Evolutionary conservation across 2,113 vertebrate genomes (phyloP), one percentile per base, ranked within the genome.

Genomic region (Anser cygnoides): DNA sequence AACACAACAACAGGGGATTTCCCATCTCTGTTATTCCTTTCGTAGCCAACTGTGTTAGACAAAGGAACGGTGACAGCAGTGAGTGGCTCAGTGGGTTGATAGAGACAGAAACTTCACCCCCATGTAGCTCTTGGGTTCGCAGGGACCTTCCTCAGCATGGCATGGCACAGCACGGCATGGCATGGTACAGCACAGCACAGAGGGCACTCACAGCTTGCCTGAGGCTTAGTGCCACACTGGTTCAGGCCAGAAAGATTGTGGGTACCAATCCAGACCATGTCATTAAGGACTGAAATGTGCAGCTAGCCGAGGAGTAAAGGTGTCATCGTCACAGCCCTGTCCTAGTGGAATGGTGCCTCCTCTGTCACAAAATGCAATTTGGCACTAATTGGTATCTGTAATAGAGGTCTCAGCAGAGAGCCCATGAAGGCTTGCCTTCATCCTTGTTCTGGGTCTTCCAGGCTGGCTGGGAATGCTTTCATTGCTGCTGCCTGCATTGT

Each of bases 321-420:
- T 91, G 70, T 68, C 2, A 2, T 52, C 41, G 82, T 70, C 44
- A 66, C 43, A 90, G 62, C 70, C 75, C 84, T 62, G 80, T 79
- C 90, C 78, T 78, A 74, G 68, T 90, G 84, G 68, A 97, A 81
- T 0, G 28, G 87, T 84, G 91, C 92, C 93, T 95, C 95, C 96
- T 95, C 92, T 74, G 44, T 73, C 85, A 94, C 95, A 97, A 95
- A 97, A 93, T 90, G 66, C 77, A 88, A 61, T 85, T 75, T 93
- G 91, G 89, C 84, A 90, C 75, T 96, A 96, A 96, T 94, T 94
- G 93, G 84, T 87, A 84, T 59, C 85, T 96, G 84, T 92, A 96
- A 82, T 76, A 86, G 91, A 58, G 54, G 62, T 89, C 95, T 66
- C 92, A 96, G 93, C 80, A 91, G 92, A 93, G 19, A 73, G 83